Evolutionary conservation across 1,140 invertebrate genomes (phyloP), one percentile per base, ranked within the genome.

Genomic region (Halictus rubicundus): DNA sequence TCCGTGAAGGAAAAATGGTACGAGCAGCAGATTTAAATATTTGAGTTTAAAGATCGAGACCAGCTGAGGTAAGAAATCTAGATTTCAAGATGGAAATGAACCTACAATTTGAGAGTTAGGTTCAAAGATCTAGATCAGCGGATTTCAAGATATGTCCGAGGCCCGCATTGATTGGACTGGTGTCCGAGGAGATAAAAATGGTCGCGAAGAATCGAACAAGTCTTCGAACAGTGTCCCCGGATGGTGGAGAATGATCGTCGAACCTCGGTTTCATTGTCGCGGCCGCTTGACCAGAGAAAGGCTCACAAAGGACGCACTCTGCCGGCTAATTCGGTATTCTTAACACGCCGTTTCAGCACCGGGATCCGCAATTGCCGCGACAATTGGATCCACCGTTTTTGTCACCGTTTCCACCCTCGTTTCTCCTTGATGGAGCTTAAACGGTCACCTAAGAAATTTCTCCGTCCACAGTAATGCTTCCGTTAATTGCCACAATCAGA

Each of bases 291-390:
- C 21, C 19, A 9, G 54, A n/a, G 54, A 21, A n/a, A 9, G 4
- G 8, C 27, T 8, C 27, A 75, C 73, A 75, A 76, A 68, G 32
- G 49, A 54, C 6, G 27, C 49, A 59, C 42, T 23, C 39, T 46
- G 2, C 21, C 21, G 25, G 21, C 37, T 76, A 76, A 76, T 76
- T 76, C 73, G 52, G 68, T 76, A 76, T 68, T 76, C 64, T 39
- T 74, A 65, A 54, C 63, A 46, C 27, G 49, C 23, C n/a, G 27
- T 7, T 37, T 27, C 4, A 32, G 63, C 32, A n/a, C 25, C 39
- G 19, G 49, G 7, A 6, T 3, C 19, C 49, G 37, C 37, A 42
- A 76, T 76, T 76, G 39, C 73, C 25, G 23, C 64, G 63, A 57
- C 73, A 68, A 76, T 68, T 68, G 65, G 37, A 76, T 68, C 54